These are phyloP conservation scores for Anagrus nilaparvatae DNA, from an alignment of 1,140 invertebrate species.

Conservation along the genomic window DNA sequence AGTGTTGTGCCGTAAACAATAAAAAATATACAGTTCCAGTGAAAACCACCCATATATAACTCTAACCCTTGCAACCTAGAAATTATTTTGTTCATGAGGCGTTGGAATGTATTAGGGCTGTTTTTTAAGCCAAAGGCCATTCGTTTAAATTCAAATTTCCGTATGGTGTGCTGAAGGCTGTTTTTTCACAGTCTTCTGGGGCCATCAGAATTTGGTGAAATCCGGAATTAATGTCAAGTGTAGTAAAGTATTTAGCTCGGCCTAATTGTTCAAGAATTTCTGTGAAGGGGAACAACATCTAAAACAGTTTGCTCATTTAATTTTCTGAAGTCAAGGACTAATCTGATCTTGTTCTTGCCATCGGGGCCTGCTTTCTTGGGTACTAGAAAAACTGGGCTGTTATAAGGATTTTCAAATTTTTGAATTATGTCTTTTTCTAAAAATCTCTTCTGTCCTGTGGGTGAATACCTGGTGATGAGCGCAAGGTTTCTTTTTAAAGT, in stretches of 20 bases:
- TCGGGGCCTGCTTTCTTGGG: neutral
- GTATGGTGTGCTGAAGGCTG: too few species aligned
- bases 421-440: neutral
- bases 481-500: too few species aligned
- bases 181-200: too few species aligned
- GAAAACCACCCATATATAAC: too few species aligned
- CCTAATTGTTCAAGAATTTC: neutral
- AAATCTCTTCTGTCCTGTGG: too few species aligned
- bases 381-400: too few species aligned
- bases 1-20: too few species aligned
- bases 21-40: too few species aligned
- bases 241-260: conserved; percentile 2
- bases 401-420: too few species aligned
- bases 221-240: neutral
- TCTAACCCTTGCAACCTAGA: neutral
- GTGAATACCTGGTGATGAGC: too few species aligned
- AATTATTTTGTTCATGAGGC: conserved; percentile 3
- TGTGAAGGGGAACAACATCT: conserved; percentile 1
- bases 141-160: too few species aligned
- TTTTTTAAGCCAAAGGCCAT: conserved; percentile 9
- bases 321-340: neutral
- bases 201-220: neutral
- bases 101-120: conserved; percentile 1
- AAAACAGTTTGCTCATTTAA: neutral
- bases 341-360: neutral